Evolutionary conservation across 2,113 vertebrate species (phyloP).

Genomic region (Festucalex cinctus): DNA sequence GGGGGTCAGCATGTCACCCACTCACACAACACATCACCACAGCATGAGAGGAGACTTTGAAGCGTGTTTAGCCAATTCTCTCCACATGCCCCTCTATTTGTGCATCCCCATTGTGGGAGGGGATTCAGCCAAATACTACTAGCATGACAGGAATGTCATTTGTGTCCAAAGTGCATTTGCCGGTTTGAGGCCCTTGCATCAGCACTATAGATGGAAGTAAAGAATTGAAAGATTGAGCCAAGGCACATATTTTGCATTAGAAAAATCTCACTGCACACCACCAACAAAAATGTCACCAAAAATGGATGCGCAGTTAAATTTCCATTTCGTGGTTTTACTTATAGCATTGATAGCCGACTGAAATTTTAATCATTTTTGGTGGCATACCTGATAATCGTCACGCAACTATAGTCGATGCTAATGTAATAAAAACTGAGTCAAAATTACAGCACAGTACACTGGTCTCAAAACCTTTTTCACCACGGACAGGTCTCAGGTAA

Average conservation of each 20-base stretch:
- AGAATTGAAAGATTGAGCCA: not conserved
- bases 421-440: too few relatives aligned
- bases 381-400: not conserved
- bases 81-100: conserved; percentile 10
- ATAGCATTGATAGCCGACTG: too few relatives aligned
- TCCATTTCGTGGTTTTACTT: too few relatives aligned
- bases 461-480: too few relatives aligned
- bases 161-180: not conserved
- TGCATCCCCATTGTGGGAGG: conserved; percentile 25
- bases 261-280: not conserved
- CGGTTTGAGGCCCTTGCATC: not conserved
- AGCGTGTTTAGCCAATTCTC: not conserved
- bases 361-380: too few relatives aligned
- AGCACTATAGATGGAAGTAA: not conserved
- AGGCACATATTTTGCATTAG: not conserved
- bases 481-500: too few relatives aligned
- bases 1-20: conserved; percentile 39
- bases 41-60: not conserved
- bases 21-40: conserved; percentile 29
- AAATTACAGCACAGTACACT: too few relatives aligned
- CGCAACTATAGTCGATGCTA: not conserved
- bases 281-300: not conserved
- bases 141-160: not conserved
- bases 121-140: conserved; percentile 3
- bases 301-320: too few relatives aligned